A percentile compares a stretch with the other conserved stretches of the same genome.
phyloP scores from a whole-genome alignment of 1,140 invertebrate genomes.

The Rhopalosiphum maidis region DNA sequence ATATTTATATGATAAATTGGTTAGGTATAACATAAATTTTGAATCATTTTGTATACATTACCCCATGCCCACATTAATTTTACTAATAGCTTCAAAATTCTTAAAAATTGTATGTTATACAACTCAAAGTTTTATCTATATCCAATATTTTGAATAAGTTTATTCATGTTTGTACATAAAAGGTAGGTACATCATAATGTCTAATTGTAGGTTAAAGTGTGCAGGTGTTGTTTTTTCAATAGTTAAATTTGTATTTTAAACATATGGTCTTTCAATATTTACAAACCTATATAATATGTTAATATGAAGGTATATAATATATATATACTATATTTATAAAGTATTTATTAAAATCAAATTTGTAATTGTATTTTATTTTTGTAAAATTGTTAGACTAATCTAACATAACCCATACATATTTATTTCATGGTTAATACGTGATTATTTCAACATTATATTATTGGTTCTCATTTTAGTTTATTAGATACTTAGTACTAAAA shows the following conservation, averaged over 20 bases:
- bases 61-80: not conserved
- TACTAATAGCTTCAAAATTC: not conserved
- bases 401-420: not conserved
- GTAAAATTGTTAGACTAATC: not conserved
- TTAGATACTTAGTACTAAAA: not conserved
- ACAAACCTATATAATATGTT: too few relatives aligned
- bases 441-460: slow-evolving; percentile 20
- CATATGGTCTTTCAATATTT: not conserved
- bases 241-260: not conserved
- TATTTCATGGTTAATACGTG: not conserved
- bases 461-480: not conserved
- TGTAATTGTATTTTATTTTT: not conserved
- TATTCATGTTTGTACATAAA: not conserved
- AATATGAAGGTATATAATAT: too few relatives aligned
- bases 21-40: too few relatives aligned
- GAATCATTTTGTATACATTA: not conserved
- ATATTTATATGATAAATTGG: too few relatives aligned
- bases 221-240: not conserved
- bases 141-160: not conserved
- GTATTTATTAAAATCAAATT: not conserved
- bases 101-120: not conserved
- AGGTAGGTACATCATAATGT: not conserved
- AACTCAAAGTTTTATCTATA: not conserved
- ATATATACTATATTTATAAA: not conserved
- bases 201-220: not conserved